Conservation (phyloP, 2,113 vertebrate species). For the Neotoma lepida region DNA sequence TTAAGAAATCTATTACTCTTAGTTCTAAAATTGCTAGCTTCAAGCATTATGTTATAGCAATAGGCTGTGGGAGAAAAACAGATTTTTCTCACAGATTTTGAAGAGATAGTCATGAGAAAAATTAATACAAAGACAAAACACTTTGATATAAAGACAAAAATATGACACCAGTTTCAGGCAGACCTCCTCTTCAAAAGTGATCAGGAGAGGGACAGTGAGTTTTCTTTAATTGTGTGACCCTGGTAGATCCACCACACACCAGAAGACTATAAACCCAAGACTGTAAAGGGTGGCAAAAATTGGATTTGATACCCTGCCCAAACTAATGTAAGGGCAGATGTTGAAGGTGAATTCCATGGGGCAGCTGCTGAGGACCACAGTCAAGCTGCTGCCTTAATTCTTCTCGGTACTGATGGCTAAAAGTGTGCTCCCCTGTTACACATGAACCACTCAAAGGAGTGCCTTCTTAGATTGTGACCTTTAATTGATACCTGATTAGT, state of each 20-base stretch:
- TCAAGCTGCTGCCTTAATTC: not conserved
- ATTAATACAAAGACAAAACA: not conserved
- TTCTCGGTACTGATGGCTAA: not conserved
- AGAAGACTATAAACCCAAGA: not conserved
- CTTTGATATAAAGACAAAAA: not conserved
- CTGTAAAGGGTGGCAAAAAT: not conserved
- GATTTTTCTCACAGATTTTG: not conserved
- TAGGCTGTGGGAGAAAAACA: not conserved
- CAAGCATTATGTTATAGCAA: not conserved
- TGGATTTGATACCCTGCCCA: not conserved
- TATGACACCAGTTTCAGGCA: not conserved
- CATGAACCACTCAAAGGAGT: not conserved
- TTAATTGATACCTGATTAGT: not conserved
- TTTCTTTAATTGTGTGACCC: not conserved
- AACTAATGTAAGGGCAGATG: not conserved
- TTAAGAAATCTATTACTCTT: not conserved
- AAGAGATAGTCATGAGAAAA: not conserved
- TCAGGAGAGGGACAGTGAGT: not conserved
- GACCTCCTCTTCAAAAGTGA: not conserved
- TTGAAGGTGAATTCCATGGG: not conserved
- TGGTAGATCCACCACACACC: not conserved
- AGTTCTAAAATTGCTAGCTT: not conserved
- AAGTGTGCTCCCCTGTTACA: not conserved
- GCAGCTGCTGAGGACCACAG: not conserved
- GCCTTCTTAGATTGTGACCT: not conserved